A percentile compares a stretch with the other conserved stretches of the same genome.
Evolutionary conservation across 2,797 vertebrate genomes (phyloP).

Genomic region (Xenopus petersii): DNA sequence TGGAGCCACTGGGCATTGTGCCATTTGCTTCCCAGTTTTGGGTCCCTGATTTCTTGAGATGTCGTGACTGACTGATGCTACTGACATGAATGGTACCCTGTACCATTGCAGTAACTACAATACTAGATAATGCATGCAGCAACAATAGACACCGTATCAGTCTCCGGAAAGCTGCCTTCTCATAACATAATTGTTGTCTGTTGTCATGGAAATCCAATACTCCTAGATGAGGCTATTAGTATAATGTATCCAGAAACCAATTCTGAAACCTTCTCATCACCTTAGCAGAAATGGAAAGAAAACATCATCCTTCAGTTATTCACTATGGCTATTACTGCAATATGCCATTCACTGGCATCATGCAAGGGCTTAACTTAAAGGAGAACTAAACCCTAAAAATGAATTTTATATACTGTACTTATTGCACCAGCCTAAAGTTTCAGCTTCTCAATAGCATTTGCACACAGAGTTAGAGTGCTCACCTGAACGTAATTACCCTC

Average conservation of each 20-base stretch:
- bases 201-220: conserved; percentile 34
- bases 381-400: too few relatives aligned
- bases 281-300: neutral
- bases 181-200: conserved; percentile 20
- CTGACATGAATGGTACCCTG: neutral
- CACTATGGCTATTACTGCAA: neutral
- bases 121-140: neutral
- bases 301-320: neutral
- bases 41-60: too few relatives aligned
- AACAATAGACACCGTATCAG: neutral
- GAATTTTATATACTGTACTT: too few relatives aligned
- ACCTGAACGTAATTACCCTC: too few relatives aligned
- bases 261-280: neutral
- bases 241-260: conserved; percentile 25
- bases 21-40: neutral
- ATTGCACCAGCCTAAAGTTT: too few relatives aligned
- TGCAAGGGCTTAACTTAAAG: too few relatives aligned
- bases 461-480: too few relatives aligned
- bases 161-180: neutral
- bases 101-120: neutral
- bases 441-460: too few relatives aligned
- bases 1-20: neutral
- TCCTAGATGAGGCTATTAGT: conserved; percentile 8
- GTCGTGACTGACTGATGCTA: too few relatives aligned
- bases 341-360: neutral